Base-by-base conservation (phyloP, 2,113 vertebrate species). In the Egretta garzetta region DNA sequence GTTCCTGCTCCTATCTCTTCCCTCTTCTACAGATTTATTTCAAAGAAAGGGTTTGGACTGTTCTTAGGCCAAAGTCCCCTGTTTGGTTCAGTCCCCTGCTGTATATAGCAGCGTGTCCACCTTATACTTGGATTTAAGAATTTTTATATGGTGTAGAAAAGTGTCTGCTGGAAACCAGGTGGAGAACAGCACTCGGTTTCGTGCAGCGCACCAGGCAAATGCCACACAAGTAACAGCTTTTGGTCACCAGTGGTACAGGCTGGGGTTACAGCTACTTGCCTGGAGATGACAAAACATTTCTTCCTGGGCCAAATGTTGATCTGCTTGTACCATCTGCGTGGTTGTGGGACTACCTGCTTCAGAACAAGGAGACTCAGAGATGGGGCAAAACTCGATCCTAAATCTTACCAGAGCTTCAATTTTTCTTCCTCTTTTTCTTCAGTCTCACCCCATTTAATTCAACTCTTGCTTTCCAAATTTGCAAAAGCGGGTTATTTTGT, bases 371-470 rank as follows among this genome's bases (percentile, higher is more conserved):
- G 17, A 58, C 17, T 32, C 21, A 56, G 70, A 76, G 20, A 74
- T 70, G n/a, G 41, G 53, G 18, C 37, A 95, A 80, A 94, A 59
- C 33, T 73, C 1, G 0, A 28, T 66, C 73, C 53, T 93, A 58
- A 84, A 64, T 49, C 84, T 85, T 73, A 82, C 17, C 23, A 85
- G 37, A 45, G 16, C 27, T 80, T 58, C 10, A 10, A 1, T 52
- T 50, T 62, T 70, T 79, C 41, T 80, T 43, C 71, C 32, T 84
- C 37, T 41, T 73, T 83, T 89, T 56, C 18, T 50, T 91, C 80
- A 75, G 3, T 72, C 50, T 94, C 91, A 96, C 77, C n/a, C 81
- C 16, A 22, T 93, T 87, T 90, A 91, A 94, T 96, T 91, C 66
- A 80, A 52, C 47, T 80, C 67, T 30, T 90, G 55, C 63, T 96